These are phyloP conservation scores for Spondyliosoma cantharus DNA, from an alignment of 2,797 vertebrate species.

Conservation along the genomic window DNA sequence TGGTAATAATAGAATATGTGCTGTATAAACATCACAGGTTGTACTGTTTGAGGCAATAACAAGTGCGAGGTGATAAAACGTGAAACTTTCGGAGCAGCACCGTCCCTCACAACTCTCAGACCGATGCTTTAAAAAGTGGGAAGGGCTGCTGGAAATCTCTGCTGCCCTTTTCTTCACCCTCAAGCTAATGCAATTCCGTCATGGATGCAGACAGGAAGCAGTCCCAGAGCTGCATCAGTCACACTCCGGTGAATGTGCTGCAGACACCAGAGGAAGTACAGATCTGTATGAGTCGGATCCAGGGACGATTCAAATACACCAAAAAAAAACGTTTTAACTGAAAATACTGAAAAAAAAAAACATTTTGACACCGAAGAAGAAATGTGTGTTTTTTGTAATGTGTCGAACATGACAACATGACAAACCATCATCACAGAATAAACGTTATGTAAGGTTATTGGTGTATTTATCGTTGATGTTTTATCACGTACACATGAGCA, in stretches of 20 bases:
- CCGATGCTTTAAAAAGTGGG: constrained; percentile 21
- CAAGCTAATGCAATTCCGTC: constrained; percentile 20
- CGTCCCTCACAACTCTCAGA: neutral
- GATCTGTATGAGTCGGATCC: neutral
- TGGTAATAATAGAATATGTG: neutral
- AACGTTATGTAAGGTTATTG: neutral
- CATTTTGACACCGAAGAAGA: neutral
- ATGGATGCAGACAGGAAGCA: constrained; percentile 27
- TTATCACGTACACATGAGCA: too few relatives aligned
- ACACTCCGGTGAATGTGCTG: neutral
- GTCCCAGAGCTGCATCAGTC: constrained; percentile 16
- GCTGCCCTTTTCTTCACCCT: constrained; percentile 55
- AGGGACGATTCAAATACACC: neutral
- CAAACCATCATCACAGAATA: neutral
- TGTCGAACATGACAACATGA: too few relatives aligned
- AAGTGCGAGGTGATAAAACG: neutral
- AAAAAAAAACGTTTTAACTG: neutral
- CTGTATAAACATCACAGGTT: neutral
- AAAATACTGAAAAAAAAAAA: neutral
- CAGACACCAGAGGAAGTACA: constrained; percentile 5
- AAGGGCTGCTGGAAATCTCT: constrained; percentile 27
- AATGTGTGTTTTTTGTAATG: neutral
- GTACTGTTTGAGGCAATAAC: neutral
- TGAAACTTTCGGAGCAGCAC: neutral
- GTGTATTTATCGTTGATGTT: neutral